Evolutionary conservation across 2,888 invertebrate species (phyloP).

Genomic region (Lasioglossum leucozonium): DNA sequence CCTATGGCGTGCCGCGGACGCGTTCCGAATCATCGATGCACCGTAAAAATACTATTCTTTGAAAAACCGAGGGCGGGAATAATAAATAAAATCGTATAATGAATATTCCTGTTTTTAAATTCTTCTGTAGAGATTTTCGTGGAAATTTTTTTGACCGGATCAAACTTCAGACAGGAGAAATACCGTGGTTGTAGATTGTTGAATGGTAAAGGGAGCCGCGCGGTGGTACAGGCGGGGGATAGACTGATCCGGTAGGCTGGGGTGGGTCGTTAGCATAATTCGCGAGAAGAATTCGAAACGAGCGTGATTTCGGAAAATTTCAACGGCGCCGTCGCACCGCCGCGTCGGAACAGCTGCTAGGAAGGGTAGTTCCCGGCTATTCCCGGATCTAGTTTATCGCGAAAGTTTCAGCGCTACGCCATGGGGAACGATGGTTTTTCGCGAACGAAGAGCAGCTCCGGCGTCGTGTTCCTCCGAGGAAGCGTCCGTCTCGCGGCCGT

Average conservation of each 20-base stretch:
- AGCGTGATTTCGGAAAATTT: slow-evolving; percentile 44
- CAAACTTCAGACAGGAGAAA: neutral
- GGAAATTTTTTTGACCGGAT: too few species aligned
- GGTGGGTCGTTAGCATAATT: slow-evolving; percentile 37
- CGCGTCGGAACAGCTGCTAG: slow-evolving; percentile 53
- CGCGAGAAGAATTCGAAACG: slow-evolving; percentile 32
- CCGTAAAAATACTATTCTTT: slow-evolving; percentile 9
- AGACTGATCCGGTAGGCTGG: neutral
- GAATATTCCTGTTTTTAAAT: neutral
- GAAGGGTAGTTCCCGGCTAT: slow-evolving; percentile 36
- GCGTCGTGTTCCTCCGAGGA: neutral
- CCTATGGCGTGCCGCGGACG: neutral
- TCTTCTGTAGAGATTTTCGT: neutral
- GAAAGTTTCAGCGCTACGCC: slow-evolving; percentile 74
- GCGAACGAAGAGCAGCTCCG: neutral
- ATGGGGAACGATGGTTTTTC: slow-evolving; percentile 54
- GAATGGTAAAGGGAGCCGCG: neutral
- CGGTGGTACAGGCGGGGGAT: neutral
- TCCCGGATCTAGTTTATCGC: slow-evolving; percentile 63
- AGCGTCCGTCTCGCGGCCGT: neutral
- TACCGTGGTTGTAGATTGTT: neutral
- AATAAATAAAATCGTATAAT: neutral
- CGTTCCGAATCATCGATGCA: neutral
- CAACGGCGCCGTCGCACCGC: neutral
- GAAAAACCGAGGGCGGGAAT: neutral